phyloP scores from a whole-genome alignment of 2,888 invertebrate species.

The Hypomecis atomaria region DNA sequence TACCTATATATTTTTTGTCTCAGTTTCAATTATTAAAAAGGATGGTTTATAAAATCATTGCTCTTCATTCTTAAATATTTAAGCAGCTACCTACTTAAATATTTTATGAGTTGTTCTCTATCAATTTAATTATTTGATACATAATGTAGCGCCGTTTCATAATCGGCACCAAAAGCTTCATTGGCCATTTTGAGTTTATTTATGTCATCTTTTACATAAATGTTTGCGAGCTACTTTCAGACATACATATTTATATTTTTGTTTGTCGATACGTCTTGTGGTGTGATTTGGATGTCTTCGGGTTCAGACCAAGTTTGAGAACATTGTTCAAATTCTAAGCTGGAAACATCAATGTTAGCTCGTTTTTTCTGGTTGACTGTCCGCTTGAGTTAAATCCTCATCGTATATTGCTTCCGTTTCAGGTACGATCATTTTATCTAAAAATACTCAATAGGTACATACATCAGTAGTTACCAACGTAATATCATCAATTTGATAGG shows the following conservation, averaged over 20 bases:
- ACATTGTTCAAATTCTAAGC: constrained; percentile 6
- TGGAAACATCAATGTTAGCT: constrained; percentile 2
- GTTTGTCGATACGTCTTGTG: constrained; percentile 7
- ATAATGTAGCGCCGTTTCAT: constrained; percentile 6
- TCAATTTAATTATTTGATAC: constrained; percentile 5
- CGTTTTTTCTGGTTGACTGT: too few relatives aligned
- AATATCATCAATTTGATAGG: too few relatives aligned
- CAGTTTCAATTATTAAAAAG: too few relatives aligned
- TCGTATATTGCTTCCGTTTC: too few relatives aligned
- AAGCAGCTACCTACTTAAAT: constrained; percentile 4
- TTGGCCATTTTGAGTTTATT: constrained; percentile 6
- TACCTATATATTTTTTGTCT: too few relatives aligned
- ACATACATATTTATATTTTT: constrained; percentile 7
- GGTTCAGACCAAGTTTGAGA: constrained; percentile 5
- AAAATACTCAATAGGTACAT: too few relatives aligned
- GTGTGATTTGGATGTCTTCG: constrained; percentile 5
- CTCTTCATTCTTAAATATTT: too few relatives aligned
- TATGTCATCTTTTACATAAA: constrained; percentile 6
- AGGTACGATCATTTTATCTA: too few relatives aligned
- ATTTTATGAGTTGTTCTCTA: constrained; percentile 7
- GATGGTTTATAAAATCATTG: too few relatives aligned
- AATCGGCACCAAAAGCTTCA: constrained; percentile 5
- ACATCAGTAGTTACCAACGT: too few relatives aligned
- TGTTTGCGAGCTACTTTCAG: constrained; percentile 5
- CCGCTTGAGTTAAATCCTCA: too few relatives aligned